Evolutionary conservation across 2,113 vertebrate genomes (phyloP), one percentile per base, ranked within the genome.

Genomic region (Emydura subglobosa): DNA sequence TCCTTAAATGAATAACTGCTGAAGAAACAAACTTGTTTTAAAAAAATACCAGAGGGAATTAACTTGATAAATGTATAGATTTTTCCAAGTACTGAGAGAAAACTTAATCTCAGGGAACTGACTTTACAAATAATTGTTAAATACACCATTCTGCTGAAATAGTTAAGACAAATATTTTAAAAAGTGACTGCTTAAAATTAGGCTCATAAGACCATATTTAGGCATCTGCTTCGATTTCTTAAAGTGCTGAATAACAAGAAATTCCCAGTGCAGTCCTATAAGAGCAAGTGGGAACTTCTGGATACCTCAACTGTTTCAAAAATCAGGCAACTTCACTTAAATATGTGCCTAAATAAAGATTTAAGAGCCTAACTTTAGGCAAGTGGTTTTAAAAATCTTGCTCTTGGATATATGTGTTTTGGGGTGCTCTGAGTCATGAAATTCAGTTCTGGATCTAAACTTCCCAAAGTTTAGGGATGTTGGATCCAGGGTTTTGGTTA

Each of bases 211-310:
- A 39, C 65, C 22, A 47, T 27, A 27, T 78, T 78, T 78, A 47
- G 25, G 74, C 25, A 47, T 42, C 44, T 25, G 42, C 24, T 25
- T 7, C 25, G 27, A n/a, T 19, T 68, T 59, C 57, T 68, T 68
- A 44, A 9, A 59, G 9, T 24, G 21, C 25, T 78, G 42, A 47
- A 44, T 78, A 47, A 47, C 34, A 82, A 51, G 19, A 86, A 80
- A 79, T 86, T 16, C 16, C 16, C 34, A 47, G 1, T 86, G 57
- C 88, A 88, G 7, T 12, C 12, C 17, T 27, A 17, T 11, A 5
- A 29, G 95, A 94, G 39, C 2, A 76, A 25, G 10, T 94, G 10
- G 92, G 92, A 92, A 4, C 29, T 81, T 74, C 86, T 95, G 88
- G 8, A 39, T 55, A 1, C 4, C 1, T 92, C 25, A 53, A 0